A percentile compares a stretch with the other conserved stretches of the same genome.
Evolutionary conservation across 2,113 vertebrate species (phyloP).

Genomic region (Leucosticte australis): DNA sequence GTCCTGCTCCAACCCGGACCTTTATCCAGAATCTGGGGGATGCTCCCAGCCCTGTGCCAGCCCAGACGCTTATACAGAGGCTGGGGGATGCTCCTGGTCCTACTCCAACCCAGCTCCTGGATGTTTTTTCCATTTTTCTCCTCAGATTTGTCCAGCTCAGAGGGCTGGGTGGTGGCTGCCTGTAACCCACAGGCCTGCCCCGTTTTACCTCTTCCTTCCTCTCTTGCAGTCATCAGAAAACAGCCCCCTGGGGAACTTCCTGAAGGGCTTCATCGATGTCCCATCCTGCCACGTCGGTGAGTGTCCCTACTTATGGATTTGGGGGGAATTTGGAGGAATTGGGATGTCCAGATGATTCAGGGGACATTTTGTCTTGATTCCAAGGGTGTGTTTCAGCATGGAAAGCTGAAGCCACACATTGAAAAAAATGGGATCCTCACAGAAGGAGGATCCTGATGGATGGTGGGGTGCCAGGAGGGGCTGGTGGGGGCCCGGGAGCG

Average conservation of each 20-base stretch:
- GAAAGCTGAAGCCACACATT: neutral
- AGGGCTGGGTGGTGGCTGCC: neutral
- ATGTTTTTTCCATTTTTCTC: neutral
- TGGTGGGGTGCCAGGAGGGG: neutral
- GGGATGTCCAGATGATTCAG: neutral
- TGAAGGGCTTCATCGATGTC: conserved; percentile 93
- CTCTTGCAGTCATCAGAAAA: conserved; percentile 86
- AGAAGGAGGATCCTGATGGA: neutral
- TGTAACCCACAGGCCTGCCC: accelerated
- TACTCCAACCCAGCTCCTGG: neutral
- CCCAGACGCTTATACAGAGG: neutral
- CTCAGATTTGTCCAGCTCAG: accelerated
- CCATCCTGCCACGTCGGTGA: conserved; percentile 96
- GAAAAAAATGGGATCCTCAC: neutral
- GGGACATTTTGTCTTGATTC: neutral
- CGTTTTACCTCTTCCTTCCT: neutral
- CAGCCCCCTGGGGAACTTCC: conserved; percentile 93
- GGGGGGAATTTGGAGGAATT: neutral
- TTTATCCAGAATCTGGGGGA: neutral
- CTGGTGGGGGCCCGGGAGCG: neutral
- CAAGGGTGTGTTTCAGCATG: neutral
- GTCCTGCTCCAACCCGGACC: neutral
- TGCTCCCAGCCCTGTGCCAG: neutral
- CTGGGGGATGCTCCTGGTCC: neutral
- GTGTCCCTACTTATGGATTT: neutral